Evolutionary conservation across 2,113 vertebrate genomes (phyloP), one percentile per base, ranked within the genome.

Genomic region (Tor tambroides): DNA sequence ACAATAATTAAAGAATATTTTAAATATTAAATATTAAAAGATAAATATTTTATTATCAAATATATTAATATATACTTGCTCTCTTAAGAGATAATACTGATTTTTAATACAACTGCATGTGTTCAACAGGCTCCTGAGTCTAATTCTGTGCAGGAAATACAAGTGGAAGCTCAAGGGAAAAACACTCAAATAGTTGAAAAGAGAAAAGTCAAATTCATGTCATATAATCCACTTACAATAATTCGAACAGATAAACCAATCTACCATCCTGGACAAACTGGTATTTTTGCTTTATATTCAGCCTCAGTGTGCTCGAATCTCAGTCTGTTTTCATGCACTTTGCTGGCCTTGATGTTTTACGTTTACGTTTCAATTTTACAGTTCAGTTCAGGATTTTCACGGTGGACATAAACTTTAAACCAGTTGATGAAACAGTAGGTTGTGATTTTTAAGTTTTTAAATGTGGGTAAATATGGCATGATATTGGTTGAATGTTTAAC

Each of bases 211-310:
- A 17, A 89, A 88, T 85, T 93, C 69, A 82, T 35, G 87, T 32
- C 14, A 26, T 89, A 91, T 65, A 6, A 35, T 5, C 85, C 87
- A 10, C 6, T 59, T 23, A 90, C 87, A 6, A 92, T 94, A 38
- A 28, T 94, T 81, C 93, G 92, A 81, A 94, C 92, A 1, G 92
- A 94, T 79, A 94, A 95, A 93, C 92, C 92, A 1, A 90, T 94
- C 85, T 94, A 95, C 88, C 91, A 92, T 15, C 94, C 93, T 4
- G 93, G 94, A 85, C 93, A 95, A 90, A 93, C 91, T 69, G 92
- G 94, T 77, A 77, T 51, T 51, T n/a, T 46, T 6, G 6, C 41
- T 43, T 46, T 9, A 17, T 26, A 51, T 46, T 28, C 12, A 28
- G 23, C 43, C 17, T 3, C 67, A 71, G 17, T 35, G 30, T 35